These are phyloP conservation scores for Brachycybe producta DNA, from an alignment of 2,888 invertebrate species.

Conservation along the genomic window DNA sequence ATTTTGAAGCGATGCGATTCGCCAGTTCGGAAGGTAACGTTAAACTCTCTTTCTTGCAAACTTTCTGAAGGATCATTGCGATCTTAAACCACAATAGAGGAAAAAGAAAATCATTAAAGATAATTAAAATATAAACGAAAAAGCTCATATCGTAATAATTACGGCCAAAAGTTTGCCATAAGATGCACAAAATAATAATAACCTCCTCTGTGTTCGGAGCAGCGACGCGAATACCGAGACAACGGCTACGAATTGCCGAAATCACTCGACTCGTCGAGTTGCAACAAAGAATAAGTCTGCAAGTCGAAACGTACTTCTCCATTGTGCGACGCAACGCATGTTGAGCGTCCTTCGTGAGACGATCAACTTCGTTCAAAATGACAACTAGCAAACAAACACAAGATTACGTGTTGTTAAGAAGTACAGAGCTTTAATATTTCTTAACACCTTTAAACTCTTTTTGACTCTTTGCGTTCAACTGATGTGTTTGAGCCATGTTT, in stretches of 20 bases:
- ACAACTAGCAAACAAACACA: constrained; percentile 51
- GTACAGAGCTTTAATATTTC: not conserved
- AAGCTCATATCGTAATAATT: not conserved
- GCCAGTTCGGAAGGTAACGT: constrained; percentile 62
- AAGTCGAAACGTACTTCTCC: constrained; percentile 96
- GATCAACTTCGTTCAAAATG: constrained; percentile 86
- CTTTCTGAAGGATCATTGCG: constrained; percentile 36
- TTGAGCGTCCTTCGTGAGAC: constrained; percentile 91
- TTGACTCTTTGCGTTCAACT: constrained; percentile 74
- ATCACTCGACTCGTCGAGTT: constrained; percentile 91
- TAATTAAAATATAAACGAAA: too few species aligned
- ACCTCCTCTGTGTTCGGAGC: constrained; percentile 74
- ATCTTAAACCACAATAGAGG: constrained; percentile 20
- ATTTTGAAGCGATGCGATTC: constrained; percentile 57
- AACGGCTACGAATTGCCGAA: constrained; percentile 92
- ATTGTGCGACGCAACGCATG: constrained; percentile 95
- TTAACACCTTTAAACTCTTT: constrained; percentile 71
- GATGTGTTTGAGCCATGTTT: constrained; percentile 90
- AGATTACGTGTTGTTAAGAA: not conserved
- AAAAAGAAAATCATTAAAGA: too few species aligned
- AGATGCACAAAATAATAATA: constrained; percentile 39
- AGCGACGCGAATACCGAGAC: constrained; percentile 79
- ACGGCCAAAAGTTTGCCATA: constrained; percentile 27
- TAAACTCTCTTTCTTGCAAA: constrained; percentile 70
- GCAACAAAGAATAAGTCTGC: constrained; percentile 83